Evolutionary conservation across 2,888 invertebrate species (phyloP).

Genomic region (Ecliptopera silaceata): DNA sequence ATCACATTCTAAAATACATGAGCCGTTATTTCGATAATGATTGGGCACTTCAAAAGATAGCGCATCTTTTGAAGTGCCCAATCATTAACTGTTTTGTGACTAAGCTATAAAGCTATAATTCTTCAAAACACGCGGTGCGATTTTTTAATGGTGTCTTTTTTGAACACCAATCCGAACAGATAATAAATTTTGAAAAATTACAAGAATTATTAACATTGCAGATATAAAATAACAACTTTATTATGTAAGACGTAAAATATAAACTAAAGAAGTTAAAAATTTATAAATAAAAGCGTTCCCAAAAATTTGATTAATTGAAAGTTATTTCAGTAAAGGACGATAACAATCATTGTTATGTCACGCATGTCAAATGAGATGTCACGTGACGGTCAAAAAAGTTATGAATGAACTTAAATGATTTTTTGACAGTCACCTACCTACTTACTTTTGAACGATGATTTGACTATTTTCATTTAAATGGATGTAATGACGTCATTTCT

Average conservation of each 20-base stretch:
- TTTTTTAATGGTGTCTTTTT: not conserved
- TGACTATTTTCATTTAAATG: not conserved
- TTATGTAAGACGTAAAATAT: no score
- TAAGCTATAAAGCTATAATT: no score
- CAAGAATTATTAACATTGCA: no score
- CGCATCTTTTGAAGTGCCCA: no score
- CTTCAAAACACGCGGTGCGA: not conserved
- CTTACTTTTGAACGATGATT: not conserved
- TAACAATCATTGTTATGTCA: slow-evolving; percentile 1
- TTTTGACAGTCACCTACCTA: not conserved
- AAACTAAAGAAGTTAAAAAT: no score
- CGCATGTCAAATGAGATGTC: slow-evolving; percentile 6
- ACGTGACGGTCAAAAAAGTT: not conserved
- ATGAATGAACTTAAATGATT: not conserved
- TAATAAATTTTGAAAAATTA: no score
- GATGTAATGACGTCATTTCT: not conserved
- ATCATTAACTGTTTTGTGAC: no score
- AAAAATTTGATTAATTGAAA: not conserved
- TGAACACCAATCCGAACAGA: not conserved
- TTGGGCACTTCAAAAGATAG: slow-evolving; percentile 23
- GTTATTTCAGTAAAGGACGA: not conserved
- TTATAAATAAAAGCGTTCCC: no score
- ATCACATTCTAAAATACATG: slow-evolving; percentile 51
- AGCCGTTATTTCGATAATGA: slow-evolving; percentile 33
- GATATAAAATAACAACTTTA: no score